Conservation (phyloP, 2,797 vertebrate genomes). For the Myiotriccus ornatus region DNA sequence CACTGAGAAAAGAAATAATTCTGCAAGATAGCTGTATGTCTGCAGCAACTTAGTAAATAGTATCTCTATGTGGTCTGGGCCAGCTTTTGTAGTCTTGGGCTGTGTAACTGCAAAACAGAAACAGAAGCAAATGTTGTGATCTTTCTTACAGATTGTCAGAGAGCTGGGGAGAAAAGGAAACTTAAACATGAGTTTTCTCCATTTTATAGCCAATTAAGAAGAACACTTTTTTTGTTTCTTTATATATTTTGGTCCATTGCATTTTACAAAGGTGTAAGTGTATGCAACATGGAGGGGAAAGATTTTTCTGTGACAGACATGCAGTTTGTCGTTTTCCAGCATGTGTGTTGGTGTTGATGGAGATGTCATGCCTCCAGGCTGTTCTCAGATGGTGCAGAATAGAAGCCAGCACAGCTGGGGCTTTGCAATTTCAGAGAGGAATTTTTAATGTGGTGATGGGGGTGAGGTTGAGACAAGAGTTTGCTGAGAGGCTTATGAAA, state of each 20-base stretch:
- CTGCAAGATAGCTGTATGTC: neutral
- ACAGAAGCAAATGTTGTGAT: neutral
- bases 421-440: neutral
- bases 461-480: neutral
- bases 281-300: neutral
- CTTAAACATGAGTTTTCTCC: neutral
- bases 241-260: neutral
- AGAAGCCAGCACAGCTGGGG: neutral
- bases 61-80: neutral
- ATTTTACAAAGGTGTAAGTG: neutral
- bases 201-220: neutral
- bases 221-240: neutral
- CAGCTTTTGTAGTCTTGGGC: neutral
- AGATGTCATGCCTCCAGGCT: neutral
- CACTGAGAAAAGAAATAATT: neutral
- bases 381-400: neutral
- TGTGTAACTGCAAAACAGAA: neutral
- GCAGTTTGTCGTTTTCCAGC: neutral
- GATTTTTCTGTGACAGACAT: neutral
- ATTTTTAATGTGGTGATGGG: neutral
- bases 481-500: constrained; percentile 6
- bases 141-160: neutral
- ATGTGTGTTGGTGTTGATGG: neutral
- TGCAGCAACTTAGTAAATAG: neutral
- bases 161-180: neutral